A percentile compares a stretch with the other conserved stretches of the same genome.
Evolutionary conservation across 2,888 invertebrate genomes (phyloP).

Genomic region (Parascotia fuliginaria): DNA sequence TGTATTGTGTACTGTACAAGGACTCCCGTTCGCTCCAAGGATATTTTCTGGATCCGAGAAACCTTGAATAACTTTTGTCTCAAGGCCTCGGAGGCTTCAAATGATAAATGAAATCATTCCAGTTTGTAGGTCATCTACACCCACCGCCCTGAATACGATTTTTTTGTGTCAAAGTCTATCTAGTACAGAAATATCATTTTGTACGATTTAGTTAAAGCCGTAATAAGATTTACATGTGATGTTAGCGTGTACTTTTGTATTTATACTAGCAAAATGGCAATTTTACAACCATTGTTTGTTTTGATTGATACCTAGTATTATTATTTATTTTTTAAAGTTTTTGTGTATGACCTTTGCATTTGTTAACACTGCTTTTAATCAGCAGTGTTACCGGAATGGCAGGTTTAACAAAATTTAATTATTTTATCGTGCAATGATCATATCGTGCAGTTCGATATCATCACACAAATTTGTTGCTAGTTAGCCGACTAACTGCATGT

Average conservation of each 20-base stretch:
- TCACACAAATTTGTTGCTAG: too few species aligned
- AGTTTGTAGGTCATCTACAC: conserved; percentile 69
- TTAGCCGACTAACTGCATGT: too few species aligned
- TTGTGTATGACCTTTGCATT: background rate
- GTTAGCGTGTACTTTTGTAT: background rate
- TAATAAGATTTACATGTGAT: background rate
- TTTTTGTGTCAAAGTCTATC: conserved; percentile 42
- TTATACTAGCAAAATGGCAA: background rate
- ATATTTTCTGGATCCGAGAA: conserved; percentile 67
- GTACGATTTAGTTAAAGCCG: background rate
- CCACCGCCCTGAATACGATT: conserved; percentile 66
- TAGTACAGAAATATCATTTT: conserved; percentile 15
- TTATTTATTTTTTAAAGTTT: too few species aligned
- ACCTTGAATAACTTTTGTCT: conserved; percentile 73
- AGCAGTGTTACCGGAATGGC: background rate
- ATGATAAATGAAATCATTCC: conserved; percentile 75
- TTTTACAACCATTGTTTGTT: background rate
- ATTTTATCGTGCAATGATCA: background rate
- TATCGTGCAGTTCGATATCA: too few species aligned
- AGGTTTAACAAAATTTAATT: background rate
- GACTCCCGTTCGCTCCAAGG: conserved; percentile 61
- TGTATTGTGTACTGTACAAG: conserved; percentile 58
- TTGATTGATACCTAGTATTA: background rate
- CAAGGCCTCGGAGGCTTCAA: conserved; percentile 66
- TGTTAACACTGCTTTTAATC: background rate